Evolutionary conservation across 30 jellyfish, hydroid and myxozoan species (phyloP), one percentile per base, ranked within the genome.

Genomic region (Hydra vulgaris): DNA sequence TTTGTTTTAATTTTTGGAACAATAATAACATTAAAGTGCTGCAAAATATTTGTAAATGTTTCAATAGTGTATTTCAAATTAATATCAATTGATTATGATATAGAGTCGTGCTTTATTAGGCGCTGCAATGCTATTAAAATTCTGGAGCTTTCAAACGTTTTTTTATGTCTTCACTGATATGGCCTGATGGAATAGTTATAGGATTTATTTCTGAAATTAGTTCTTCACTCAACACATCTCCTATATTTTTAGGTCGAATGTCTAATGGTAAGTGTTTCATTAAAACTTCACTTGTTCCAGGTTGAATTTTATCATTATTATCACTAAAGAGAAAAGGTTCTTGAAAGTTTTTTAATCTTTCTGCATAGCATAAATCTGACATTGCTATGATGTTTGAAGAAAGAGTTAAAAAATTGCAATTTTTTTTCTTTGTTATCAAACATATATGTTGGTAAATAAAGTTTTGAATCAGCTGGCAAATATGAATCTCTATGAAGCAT

Each of bases 371-470:
- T 15, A 22, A 18, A 66, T 88, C 96, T 27, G 84, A 88, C 53
- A 78, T 27, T 67, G 66, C 79, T 15, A 88, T 79, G 17, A 84
- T 71, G 18, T 84, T 83, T 8, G 66, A 26, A 16, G 95, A 74
- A 7, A 71, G 27, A 71, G 55, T 83, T 22, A 88, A 80, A 1
- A 53, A 0, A 7, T 71, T 66, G 61, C 61, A 3, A 40, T n/a
- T 40, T 40, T 16, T n/a, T 68, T n/a, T 68, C 27, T 68, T 66
- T 70, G 53, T 27, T 52, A 0, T 66, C 61, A 18, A 80, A 86
- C 15, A 26, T 5, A 17, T 17, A 23, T 26, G 95, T 88, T 21
- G 96, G 96, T 61, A 88, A 86, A 56, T 27, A 75, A 54, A 88
- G 76, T n/a, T 20, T 1, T 4, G 27, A 19, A 0, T 23, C 66